Conservation (phyloP, 2,888 invertebrate species). For the Clistopyga incitator region DNA sequence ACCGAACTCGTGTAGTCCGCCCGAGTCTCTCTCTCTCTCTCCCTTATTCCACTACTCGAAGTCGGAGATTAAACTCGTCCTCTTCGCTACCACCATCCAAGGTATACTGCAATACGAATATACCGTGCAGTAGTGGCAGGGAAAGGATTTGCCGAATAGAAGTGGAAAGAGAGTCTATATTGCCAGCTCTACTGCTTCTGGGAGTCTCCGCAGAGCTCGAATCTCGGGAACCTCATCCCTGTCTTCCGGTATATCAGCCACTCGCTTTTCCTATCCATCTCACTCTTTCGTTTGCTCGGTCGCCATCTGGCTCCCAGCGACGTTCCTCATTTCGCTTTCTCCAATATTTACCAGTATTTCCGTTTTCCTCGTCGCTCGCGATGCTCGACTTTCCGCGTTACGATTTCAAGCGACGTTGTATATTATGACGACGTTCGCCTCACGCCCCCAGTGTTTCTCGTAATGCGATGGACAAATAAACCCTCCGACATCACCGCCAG, state of each 20-base stretch:
- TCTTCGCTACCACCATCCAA: conserved; percentile 28
- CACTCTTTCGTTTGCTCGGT: conserved; percentile 3
- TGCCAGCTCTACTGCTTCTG: conserved; percentile 9
- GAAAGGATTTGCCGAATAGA: conserved; percentile 52
- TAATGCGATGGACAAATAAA: conserved; percentile 56
- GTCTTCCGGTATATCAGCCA: conserved; percentile 22
- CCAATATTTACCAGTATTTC: conserved; percentile 39
- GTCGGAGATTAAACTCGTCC: conserved; percentile 61
- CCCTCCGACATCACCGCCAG: conserved; percentile 30
- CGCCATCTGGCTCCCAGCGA: neutral
- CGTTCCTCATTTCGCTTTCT: conserved; percentile 30
- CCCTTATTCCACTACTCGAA: conserved; percentile 15
- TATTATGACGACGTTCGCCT: conserved; percentile 25
- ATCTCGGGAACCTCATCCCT: conserved; percentile 33
- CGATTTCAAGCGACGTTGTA: conserved; percentile 24
- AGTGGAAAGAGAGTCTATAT: conserved; percentile 36
- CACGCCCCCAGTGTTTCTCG: conserved; percentile 23
- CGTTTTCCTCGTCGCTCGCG: neutral
- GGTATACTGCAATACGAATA: conserved; percentile 54
- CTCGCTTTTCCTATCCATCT: conserved; percentile 11
- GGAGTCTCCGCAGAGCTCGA: conserved; percentile 17
- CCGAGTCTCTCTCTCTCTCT: conserved; percentile 3
- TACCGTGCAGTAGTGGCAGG: conserved; percentile 31
- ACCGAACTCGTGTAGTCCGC: conserved; percentile 31
- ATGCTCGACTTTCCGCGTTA: conserved; percentile 7